Base-by-base conservation (phyloP, 2,113 vertebrate species). In the Cololabis saira region DNA sequence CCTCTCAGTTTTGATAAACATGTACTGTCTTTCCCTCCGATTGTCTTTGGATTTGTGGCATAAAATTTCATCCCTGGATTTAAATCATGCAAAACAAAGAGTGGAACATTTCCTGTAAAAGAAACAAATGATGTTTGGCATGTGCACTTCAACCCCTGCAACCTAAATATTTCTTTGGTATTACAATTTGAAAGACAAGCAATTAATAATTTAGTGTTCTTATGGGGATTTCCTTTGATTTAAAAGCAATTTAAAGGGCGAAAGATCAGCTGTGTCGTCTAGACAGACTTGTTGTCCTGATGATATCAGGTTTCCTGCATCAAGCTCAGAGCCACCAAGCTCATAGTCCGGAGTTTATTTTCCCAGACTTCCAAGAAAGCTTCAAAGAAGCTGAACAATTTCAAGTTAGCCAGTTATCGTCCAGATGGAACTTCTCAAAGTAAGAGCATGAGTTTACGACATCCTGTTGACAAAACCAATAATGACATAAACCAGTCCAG, bases 391-490 rank as follows among this genome's bases (percentile, higher is more conserved):
- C 58, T 79, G 24, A 27, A 27, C 22, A 70, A 61, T 45, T 47
- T 53, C 15, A 53, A 56, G 65, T 49, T 55, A 37, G 21, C 27
- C 1, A 1, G 15, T 51, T 71, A 51, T 65, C 69, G 79, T 47
- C 9, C n/a, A 61, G 69, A 77, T 77, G 77, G 68, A 77, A 79
- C 74, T 62, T 43, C 66, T 44, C 30, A n/a, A 71, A 66, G 41
- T 57, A 53, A 76, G 50, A 53, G 47, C 30, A 58, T 50, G 33
- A 65, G 69, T 83, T 71, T 19, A 45, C 42, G 52, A 47, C 74
- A 61, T 65, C 66, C 74, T 78, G 60, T 73, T 71, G 33, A 74
- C 71, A 81, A 74, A 81, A 65, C 30, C 22, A 64, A 44, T 58
- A 22, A 63, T 85, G 80, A 67, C 40, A 68, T 43, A 71, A 69